Base-by-base conservation (phyloP, 1,140 invertebrate genomes). In the Drosophila parvula region DNA sequence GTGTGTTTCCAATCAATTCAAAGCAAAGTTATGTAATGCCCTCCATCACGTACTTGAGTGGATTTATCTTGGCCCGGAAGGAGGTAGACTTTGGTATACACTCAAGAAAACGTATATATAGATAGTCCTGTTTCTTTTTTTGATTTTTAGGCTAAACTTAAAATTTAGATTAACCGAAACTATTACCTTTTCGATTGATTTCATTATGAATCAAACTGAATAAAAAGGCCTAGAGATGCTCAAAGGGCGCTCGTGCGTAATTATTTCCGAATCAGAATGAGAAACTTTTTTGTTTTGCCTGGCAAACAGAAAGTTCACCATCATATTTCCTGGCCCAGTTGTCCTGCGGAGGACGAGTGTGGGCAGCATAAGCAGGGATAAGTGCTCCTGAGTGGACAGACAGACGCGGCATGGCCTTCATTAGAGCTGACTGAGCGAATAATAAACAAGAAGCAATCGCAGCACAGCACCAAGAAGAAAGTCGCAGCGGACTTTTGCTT, bases 11-110 rank as follows among this genome's bases (percentile, higher is more conserved):
- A 86, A 86, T 79, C 82, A 86, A 71, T 68, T 76, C 65, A 41
- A 61, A 45, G 41, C 36, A 61, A 38, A 53, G 59, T 41, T 62
- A 78, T 81, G 59, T 71, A 65, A 36, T 64, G 47, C 48, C 56
- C 41, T 61, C 51, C 80, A 70, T 81, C 82, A 84, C 74, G 81
- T 78, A 86, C 51, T 79, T 85, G 60, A 7, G 40, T 50, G 34
- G 28, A 1, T 10, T 11, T 40, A 5, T 10, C 28, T 28, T 12
- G 9, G 5, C 6, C 1, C 27, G 11, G 0, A 10, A 14, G 16
- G 32, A 14, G 0, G 4, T 32, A 0, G n/a, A 7, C 1, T 16
- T 30, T 30, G 30, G 16, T 11, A 4, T 59, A 59, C 34, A 58
- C 51, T 59, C 1, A 18, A 12, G 12, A 22, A 62, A 58, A 40